Base-by-base conservation (phyloP, 2,888 invertebrate genomes). In the Bursaphelenchus okinawaensis region DNA sequence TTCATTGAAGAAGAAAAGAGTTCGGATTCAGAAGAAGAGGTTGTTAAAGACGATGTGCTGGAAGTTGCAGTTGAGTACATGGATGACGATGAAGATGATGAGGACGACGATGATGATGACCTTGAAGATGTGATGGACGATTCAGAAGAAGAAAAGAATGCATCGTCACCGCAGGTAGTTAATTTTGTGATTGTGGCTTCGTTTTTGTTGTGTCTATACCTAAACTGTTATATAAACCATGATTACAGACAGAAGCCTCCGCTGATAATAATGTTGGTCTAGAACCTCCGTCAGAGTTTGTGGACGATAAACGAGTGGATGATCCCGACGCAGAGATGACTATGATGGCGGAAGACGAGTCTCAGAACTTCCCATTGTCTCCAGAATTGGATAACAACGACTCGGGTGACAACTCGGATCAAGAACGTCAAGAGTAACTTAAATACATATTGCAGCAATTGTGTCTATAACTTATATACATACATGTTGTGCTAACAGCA, bases 51-150 rank as follows among this genome's bases (percentile, higher is more conserved):
- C 12, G 12, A 12, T 12, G 29, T 22, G 1, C 52, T 56, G 57
- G 57, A 56, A n/a, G 57, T 29, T 19, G 12, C 19, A 9, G 59
- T 59, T n/a, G 59, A 59, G 57, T 56, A 64, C 24, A 64, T 31
- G 24, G 64, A 22, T 16, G 63, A 62, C 4, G 57, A 56, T 20
- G 57, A 56, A 20, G 23, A 23, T n/a, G 57, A 56, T 26, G 19
- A 28, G 12, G 57, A 56, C 12, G 57, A 26, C 1, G 26, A 19
- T 40, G 40, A 27, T 19, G 55, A 55, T 20, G 40, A 40, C n/a
- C 2, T 40, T 16, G 40, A 40, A 3, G 40, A 40, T 40, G 40
- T 40, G n/a, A 40, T 40, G 40, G 57, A 56, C 27, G 31, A 56
- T 4, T 56, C 57, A 12, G 57, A 56, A n/a, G 19, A 28, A 12